Base-by-base conservation (phyloP, 2,113 vertebrate genomes). In the Micronisus gabar region DNA sequence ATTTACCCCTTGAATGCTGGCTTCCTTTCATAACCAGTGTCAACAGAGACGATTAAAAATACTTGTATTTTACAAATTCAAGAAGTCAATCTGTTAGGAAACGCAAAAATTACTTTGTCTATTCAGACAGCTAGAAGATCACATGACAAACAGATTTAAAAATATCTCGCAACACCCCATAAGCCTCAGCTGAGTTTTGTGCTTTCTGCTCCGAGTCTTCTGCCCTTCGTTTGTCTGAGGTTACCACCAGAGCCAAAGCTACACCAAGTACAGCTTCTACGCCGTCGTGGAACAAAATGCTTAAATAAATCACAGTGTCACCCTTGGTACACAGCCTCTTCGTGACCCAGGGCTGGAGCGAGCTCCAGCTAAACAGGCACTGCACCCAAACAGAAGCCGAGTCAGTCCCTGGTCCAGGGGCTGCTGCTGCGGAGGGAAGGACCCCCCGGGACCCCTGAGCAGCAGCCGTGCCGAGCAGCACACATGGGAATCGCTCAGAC, bases 131-230 rank as follows among this genome's bases (percentile, higher is more conserved):
- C 40, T 10, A 29, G 22, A 56, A 26, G 34, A 17, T 38, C 12
- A 45, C 6, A 5, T 25, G 79, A 55, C 14, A 47, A 70, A 53
- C 12, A 36, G 41, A 34, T 30, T 32, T 25, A 4, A 43, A 53
- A 48, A 12, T 5, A 21, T 15, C 38, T 45, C 1, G 1, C 11
- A 55, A 7, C 15, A 38, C 22, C 18, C 52, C 18, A 3, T 1
- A 17, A 67, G 27, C n/a, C 63, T 43, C 23, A 17, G 63, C 45
- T 15, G 52, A 61, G 41, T 40, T 71, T 27, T 6, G 18, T 15
- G 48, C 41, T 20, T 50, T 43, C 43, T 66, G 38, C 32, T 65
- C 45, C 1, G 4, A 56, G n/a, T 26, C 48, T 68, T 16, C 71
- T 20, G 21, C 16, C 43, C 40, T 36, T 45, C 4, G 0, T 10